Base-by-base conservation (phyloP, 2,888 invertebrate species). In the Leptinotarsa tumamoca region DNA sequence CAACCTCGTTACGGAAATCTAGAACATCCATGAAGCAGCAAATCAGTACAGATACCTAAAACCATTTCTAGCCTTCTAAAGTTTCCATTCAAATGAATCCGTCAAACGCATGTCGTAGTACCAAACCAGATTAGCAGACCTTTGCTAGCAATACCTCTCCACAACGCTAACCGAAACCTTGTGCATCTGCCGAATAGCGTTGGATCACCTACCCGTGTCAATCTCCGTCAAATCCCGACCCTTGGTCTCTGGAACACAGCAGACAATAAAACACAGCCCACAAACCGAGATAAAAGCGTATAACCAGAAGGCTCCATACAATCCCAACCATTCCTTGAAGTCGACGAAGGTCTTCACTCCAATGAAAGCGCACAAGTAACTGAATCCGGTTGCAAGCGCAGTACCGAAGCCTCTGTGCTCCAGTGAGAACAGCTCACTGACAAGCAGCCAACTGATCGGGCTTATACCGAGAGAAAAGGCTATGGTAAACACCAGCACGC, bases 211-310 rank as follows among this genome's bases (percentile, higher is more conserved):
- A 68, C 77, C 80, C 56, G 94, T 92, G 85, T 95, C 94, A 92
- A 97, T 96, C 88, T 97, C 96, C 86, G 96, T 96, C 83, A 97
- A 90, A 86, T 96, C 95, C 82, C 94, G 94, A 0, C 97, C 97
- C 87, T 95, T 96, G 4, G 97, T 97, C 89, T 97, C 97, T 0
- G 97, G 97, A 13, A 97, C 95, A 86, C 94, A 95, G 84, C 94
- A 94, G 4, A 95, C 94, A 1, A 96, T 95, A 87, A 96, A 97
- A 86, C 95, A 93, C 15, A 96, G 89, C 21, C 96, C 95, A 33
- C 94, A 91, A 0, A 95, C 92, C 67, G 96, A 95, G 85, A 96
- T 93, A 72, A 93, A 93, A 0, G 96, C 94, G 87, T 96, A 97
- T 79, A 97, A 89, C 95, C 95, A 96, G 88, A 97, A 97, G 2